Conservation (phyloP, 2,113 vertebrate species). For the Brachyhypopomus gauderio region DNA sequence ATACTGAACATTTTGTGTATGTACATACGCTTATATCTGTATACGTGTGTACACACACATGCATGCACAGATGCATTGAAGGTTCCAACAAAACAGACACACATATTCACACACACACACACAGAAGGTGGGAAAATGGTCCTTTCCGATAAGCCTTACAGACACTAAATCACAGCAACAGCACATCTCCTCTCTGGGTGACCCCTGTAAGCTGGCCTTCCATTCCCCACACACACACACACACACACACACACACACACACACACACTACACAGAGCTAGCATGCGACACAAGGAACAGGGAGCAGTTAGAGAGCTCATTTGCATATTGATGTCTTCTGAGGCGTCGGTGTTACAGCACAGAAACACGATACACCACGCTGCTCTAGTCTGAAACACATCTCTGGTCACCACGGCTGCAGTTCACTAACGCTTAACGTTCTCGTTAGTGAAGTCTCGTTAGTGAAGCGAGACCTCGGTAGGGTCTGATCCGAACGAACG, state of each 20-base stretch:
- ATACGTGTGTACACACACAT: too few species aligned
- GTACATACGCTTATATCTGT: too few species aligned
- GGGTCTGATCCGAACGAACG: conserved; percentile 3
- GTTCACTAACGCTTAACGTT: not conserved
- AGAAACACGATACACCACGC: too few species aligned
- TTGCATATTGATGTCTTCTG: too few species aligned
- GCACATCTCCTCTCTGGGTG: conserved; percentile 28
- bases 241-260: too few species aligned
- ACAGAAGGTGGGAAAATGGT: conserved; percentile 3
- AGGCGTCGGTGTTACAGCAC: too few species aligned
- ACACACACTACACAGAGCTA: too few species aligned
- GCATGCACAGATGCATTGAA: not conserved
- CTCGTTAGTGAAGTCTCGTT: not conserved
- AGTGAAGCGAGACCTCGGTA: not conserved
- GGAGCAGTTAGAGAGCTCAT: too few species aligned
- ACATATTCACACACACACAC: conserved; percentile 5
- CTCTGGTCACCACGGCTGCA: not conserved
- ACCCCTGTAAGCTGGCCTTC: conserved; percentile 21
- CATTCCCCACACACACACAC: not conserved
- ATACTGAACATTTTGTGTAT: too few species aligned
- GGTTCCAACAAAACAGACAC: not conserved
- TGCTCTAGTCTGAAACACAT: not conserved
- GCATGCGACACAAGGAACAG: too few species aligned
- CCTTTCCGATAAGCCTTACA: not conserved
- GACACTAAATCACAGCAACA: conserved; percentile 49